Evolutionary conservation across 2,797 vertebrate species (phyloP).

Genomic region (Pangasius sanitwongsei): DNA sequence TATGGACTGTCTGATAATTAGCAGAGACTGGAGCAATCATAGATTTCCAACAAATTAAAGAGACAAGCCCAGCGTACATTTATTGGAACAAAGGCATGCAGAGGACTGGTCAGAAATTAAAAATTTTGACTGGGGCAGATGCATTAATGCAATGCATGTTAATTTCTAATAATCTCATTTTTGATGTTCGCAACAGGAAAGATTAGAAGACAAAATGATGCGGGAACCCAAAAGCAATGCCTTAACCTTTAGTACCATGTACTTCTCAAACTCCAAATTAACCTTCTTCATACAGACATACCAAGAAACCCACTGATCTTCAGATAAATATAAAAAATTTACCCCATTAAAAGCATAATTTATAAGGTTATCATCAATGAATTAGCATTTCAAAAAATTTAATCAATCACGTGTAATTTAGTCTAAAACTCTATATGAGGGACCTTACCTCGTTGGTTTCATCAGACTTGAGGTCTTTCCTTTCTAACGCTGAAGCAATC

Average conservation of each 20-base stretch:
- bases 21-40: background rate
- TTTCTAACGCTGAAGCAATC: slow-evolving; percentile 84
- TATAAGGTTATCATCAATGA: background rate
- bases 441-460: slow-evolving; percentile 68
- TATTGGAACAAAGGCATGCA: background rate
- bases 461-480: slow-evolving; percentile 64
- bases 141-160: background rate
- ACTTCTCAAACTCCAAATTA: background rate
- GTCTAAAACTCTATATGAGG: background rate
- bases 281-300: background rate
- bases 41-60: background rate
- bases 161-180: background rate
- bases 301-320: background rate
- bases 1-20: background rate
- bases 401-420: background rate
- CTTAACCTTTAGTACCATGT: background rate
- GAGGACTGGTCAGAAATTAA: background rate
- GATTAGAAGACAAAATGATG: background rate
- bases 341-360: background rate
- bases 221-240: background rate
- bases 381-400: background rate
- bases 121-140: background rate
- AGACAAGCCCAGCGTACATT: background rate
- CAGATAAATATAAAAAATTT: background rate
- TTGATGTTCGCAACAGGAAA: background rate